These are phyloP conservation scores for Glaucomys volans DNA, from an alignment of 2,113 vertebrate species.

Conservation along the genomic window DNA sequence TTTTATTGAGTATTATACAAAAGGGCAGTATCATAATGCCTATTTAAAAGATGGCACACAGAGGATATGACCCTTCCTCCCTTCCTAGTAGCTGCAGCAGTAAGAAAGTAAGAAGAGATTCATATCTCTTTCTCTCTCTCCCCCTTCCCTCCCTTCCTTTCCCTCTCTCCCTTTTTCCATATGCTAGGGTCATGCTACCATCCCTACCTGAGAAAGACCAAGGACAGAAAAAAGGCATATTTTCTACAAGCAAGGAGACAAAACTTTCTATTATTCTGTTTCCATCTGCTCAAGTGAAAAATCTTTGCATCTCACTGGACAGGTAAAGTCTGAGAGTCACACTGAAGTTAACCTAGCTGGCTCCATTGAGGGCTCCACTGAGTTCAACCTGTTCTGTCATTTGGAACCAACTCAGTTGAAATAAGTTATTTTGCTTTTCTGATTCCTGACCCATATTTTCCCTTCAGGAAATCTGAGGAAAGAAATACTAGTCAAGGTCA, in stretches of 20 bases:
- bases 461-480: not conserved
- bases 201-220: not conserved
- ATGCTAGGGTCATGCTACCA: not conserved
- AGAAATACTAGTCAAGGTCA: not conserved
- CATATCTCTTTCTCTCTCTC: not conserved
- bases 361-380: not conserved
- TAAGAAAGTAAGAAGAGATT: not conserved
- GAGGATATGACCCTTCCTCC: not conserved
- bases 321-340: not conserved
- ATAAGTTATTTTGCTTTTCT: not conserved
- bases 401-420: not conserved
- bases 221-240: not conserved
- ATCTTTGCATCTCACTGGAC: not conserved
- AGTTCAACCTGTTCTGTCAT: not conserved
- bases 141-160: too few species aligned
- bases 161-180: not conserved
- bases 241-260: not conserved
- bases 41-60: not conserved
- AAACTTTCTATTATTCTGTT: not conserved
- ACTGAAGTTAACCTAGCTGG: not conserved
- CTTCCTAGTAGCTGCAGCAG: not conserved
- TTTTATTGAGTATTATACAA: not conserved
- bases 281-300: not conserved
- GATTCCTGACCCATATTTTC: not conserved
- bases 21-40: not conserved